These are phyloP conservation scores for Phymastichus coffea DNA, from an alignment of 1,140 invertebrate species.

Conservation along the genomic window DNA sequence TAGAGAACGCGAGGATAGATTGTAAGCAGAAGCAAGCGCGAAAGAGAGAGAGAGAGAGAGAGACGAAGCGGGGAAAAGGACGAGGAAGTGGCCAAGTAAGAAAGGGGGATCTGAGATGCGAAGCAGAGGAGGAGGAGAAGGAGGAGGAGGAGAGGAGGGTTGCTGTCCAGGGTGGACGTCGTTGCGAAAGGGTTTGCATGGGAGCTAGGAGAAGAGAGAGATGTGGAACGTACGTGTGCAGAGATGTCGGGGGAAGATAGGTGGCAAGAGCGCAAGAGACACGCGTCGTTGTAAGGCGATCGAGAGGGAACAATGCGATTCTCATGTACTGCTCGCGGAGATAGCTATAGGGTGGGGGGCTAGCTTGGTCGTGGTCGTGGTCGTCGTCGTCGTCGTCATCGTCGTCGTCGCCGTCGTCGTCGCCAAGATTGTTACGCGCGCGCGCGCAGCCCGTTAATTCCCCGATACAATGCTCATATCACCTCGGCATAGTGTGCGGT, in stretches of 20 bases:
- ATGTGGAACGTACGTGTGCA: too few species aligned
- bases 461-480: constrained; percentile 60
- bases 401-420: too few species aligned
- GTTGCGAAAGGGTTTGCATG: neutral
- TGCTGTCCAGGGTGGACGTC: neutral
- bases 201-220: constrained; percentile 6
- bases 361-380: too few species aligned
- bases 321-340: constrained; percentile 21
- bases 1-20: too few species aligned
- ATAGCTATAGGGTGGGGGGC: constrained; percentile 23
- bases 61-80: constrained; percentile 12
- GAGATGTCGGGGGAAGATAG: constrained; percentile 14
- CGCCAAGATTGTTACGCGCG: neutral
- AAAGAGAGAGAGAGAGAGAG: constrained; percentile 17
- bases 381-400: too few species aligned
- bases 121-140: constrained; percentile 40
- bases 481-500: too few species aligned
- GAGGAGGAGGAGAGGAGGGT: constrained; percentile 34
- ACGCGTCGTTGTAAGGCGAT: constrained; percentile 17
- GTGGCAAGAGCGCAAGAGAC: constrained; percentile 30
- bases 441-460: constrained; percentile 49
- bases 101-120: constrained; percentile 41
- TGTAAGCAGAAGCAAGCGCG: too few species aligned
- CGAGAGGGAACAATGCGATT: constrained; percentile 33
- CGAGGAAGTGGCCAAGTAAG: neutral